Evolutionary conservation across 2,113 vertebrate species (phyloP).

Genomic region (Garra rufa): DNA sequence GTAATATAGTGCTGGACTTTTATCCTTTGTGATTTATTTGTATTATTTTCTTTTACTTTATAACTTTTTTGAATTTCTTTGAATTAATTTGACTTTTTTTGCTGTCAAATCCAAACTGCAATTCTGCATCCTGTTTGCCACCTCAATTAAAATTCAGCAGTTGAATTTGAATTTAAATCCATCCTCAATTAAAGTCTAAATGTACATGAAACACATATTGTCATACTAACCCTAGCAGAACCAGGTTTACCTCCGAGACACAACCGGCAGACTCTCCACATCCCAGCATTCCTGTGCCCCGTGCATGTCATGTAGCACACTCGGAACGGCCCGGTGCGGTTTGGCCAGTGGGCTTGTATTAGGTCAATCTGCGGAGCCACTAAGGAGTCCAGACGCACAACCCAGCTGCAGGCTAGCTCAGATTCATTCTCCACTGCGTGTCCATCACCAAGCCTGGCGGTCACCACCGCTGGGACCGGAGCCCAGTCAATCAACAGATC

Average conservation of each 20-base stretch:
- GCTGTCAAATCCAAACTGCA: too few species aligned
- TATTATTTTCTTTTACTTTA: too few species aligned
- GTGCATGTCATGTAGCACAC: not conserved
- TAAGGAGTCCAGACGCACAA: conserved; percentile 40
- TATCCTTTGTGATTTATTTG: too few species aligned
- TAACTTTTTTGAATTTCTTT: too few species aligned
- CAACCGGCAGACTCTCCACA: not conserved
- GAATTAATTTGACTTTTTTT: too few species aligned
- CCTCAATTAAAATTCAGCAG: too few species aligned
- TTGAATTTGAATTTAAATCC: not conserved
- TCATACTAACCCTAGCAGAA: not conserved
- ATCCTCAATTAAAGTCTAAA: not conserved
- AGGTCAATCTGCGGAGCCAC: conserved; percentile 29
- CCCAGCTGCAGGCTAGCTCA: conserved; percentile 51
- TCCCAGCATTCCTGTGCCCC: conserved; percentile 27
- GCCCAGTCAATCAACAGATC: conserved; percentile 66
- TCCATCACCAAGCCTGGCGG: conserved; percentile 49
- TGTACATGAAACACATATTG: not conserved
- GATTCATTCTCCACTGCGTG: conserved; percentile 10
- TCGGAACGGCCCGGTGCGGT: not conserved
- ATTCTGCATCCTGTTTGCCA: too few species aligned
- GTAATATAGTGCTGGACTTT: too few species aligned
- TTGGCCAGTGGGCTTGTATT: not conserved
- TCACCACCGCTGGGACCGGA: conserved; percentile 56
- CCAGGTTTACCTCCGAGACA: not conserved